Conservation (phyloP, 1,140 invertebrate genomes). For the Bombyx mori region DNA sequence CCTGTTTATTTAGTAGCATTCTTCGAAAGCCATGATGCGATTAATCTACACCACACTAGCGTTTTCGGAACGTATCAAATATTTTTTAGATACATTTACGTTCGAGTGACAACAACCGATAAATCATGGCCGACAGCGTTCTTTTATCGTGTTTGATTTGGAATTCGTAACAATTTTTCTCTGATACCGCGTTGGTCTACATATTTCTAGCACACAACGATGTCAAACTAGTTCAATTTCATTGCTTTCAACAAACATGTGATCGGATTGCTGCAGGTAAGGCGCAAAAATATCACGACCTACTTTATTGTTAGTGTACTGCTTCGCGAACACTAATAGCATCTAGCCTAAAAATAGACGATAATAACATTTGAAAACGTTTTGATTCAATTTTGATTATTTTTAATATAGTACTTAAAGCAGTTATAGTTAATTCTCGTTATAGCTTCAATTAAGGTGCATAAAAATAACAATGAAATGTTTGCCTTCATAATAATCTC, state of each 20-base stretch:
- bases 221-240: too few relatives aligned
- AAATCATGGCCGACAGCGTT: slow-evolving; percentile 10
- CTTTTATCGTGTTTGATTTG: slow-evolving; percentile 11
- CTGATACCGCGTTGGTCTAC: slow-evolving; percentile 10
- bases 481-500: too few relatives aligned
- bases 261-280: slow-evolving; percentile 29
- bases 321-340: slow-evolving; percentile 24
- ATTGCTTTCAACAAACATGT: slow-evolving; percentile 2
- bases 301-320: slow-evolving; percentile 30
- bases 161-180: slow-evolving; percentile 6
- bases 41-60: slow-evolving; percentile 17
- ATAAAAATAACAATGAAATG: too few relatives aligned
- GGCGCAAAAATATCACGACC: slow-evolving; percentile 47
- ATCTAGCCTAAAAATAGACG: slow-evolving; percentile 46
- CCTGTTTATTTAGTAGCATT: slow-evolving; percentile 34
- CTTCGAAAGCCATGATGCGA: slow-evolving; percentile 25
- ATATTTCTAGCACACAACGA: not conserved
- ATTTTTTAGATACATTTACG: slow-evolving; percentile 10
- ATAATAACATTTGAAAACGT: slow-evolving; percentile 40
- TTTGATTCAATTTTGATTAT: too few relatives aligned
- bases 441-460: too few relatives aligned
- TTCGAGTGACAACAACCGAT: slow-evolving; percentile 5
- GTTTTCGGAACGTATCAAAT: slow-evolving; percentile 13
- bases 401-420: too few relatives aligned
- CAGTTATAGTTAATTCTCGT: too few relatives aligned